Base-by-base conservation (phyloP, 2,113 vertebrate species). In the Chloropsis hardwickii region DNA sequence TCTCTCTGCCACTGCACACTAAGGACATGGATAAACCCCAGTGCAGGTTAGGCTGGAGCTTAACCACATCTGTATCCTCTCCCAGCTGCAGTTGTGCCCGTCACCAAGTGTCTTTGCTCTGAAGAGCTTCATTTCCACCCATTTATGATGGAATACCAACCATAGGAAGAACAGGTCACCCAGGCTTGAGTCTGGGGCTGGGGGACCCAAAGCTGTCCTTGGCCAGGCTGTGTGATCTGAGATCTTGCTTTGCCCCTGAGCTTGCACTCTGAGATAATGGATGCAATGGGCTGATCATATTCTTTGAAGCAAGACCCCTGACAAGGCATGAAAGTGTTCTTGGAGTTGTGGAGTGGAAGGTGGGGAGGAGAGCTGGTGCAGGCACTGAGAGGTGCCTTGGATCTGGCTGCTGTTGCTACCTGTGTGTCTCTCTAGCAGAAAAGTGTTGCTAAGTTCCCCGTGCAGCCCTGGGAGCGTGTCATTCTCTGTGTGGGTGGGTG, bases 1-100 rank as follows among this genome's bases (percentile, higher is more conserved):
- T 67, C 13, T 35, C 11, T 1, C 0, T 47, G 37, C 14, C 2
- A 12, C 4, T 27, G 47, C 2, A 0, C 20, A n/a, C 37, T 6
- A 5, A 74, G 57, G 70, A 53, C 23, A 12, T 2, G 18, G 33
- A 29, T 35, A 72, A 58, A 54, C 9, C 44, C 50, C 42, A 44
- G 18, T 17, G 24, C 27, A 17, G 58, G 40, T 78, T 20, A 45
- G 39, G 20, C 39, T 88, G 33, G 9, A 24, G 35, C 17, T 92
- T 78, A n/a, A 62, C 14, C 16, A 18, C 20, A 14, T 50, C 44
- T 73, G 4, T 29, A 47, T 35, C 57, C n/a, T 78, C 23, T 74
- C 16, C 14, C 42, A 69, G 27, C 24, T 47, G 19, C 11, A 44
- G 28, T 8, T 42, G n/a, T 70, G 22, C 31, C 53, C 0, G 1